Base-by-base conservation (phyloP, 2,113 vertebrate species). In the Sylvia atricapilla region DNA sequence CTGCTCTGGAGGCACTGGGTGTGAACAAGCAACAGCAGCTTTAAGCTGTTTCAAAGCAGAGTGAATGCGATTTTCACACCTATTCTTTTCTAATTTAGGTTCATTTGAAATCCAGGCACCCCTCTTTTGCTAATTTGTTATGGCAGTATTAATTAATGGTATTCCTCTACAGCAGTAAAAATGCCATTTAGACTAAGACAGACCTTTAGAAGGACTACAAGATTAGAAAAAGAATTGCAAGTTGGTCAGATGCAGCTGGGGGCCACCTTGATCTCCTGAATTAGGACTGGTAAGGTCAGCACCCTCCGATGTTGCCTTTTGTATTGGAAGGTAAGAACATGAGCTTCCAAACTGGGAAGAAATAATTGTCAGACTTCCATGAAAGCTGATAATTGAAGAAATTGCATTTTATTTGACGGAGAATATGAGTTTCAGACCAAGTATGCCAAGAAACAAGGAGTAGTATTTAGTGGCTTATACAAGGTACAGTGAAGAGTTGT, bases 141-240 rank as follows among this genome's bases (percentile, higher is more conserved):
- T 95, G 97, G 97, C 97, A 98, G 97, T 98, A 98, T 98, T 99
- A 99, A 99, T 98, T 98, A 99, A 98, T 97, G 97, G 95, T 96
- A 98, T 94, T 97, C 96, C 97, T 97, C 98, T 97, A 97, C 87
- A 96, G 97, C 96, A 74, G 82, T 85, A 94, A 87, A 96, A 96
- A 93, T n/a, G 52, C 72, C 97, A 97, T 97, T 98, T 98, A 98
- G 98, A 97, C 96, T 95, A 97, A 98, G 97, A 98, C 86, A 97
- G 97, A 98, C n/a, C n/a, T n/a, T 98, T 98, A 98, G 97, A 95
- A 97, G 88, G 95, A 96, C 94, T 84, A 73, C 81, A 96, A 98
- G 98, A 98, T 98, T 97, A 98, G 97, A 97, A 98, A 98, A 98
- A 98, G 96, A 97, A 96, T 97, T 98, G 96, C 81, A 96, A 96